Conservation (phyloP, 2,888 invertebrate species). For the Podabrus alpinus region DNA sequence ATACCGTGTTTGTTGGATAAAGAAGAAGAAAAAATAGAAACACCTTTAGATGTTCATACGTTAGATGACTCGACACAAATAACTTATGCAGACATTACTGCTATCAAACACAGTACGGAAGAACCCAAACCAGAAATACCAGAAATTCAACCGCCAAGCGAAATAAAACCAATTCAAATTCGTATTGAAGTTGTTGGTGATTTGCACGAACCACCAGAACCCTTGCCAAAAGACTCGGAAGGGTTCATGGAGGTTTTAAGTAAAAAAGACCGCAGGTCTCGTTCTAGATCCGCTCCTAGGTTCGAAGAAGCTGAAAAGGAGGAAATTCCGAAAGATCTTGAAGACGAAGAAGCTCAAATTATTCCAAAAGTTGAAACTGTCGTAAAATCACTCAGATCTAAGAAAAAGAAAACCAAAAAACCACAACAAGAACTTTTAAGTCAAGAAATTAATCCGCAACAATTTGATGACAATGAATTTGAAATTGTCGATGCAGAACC, state of each 20-base stretch:
- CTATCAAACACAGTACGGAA: neutral
- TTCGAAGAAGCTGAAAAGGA: slow-evolving; percentile 1
- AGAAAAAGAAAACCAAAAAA: neutral
- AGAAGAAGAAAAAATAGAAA: neutral
- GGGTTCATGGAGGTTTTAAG: slow-evolving; percentile 43
- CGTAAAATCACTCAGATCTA: neutral
- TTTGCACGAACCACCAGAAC: slow-evolving; percentile 25
- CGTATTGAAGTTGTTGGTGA: slow-evolving; percentile 34
- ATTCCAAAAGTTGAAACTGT: neutral
- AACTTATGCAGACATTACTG: neutral
- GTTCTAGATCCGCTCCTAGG: slow-evolving; percentile 40
- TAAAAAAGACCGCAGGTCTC: slow-evolving; percentile 40
- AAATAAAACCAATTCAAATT: slow-evolving; percentile 35
- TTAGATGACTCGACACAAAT: neutral
- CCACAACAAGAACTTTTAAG: neutral
- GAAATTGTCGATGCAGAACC: neutral
- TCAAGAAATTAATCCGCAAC: neutral
- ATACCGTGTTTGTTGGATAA: neutral
- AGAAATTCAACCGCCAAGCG: neutral
- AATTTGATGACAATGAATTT: neutral
- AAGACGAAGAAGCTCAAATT: neutral
- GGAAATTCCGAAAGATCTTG: neutral
- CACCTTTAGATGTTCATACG: neutral
- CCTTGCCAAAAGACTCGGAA: slow-evolving; percentile 36
- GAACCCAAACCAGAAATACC: neutral